These are phyloP conservation scores for Enoplosus armatus DNA, from an alignment of 2,797 vertebrate species.

Conservation along the genomic window DNA sequence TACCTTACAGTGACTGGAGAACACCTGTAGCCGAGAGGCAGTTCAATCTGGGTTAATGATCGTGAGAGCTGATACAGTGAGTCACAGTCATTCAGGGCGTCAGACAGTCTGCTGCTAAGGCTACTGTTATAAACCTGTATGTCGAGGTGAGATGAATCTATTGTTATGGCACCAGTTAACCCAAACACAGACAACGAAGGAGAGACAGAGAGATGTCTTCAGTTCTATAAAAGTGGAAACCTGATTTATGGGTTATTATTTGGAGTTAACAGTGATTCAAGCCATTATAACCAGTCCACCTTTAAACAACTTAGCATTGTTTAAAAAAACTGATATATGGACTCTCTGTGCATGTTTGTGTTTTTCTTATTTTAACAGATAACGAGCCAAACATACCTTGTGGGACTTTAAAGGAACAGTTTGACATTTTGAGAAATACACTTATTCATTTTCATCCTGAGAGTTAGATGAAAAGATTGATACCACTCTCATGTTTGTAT, in stretches of 20 bases:
- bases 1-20: constrained; percentile 23
- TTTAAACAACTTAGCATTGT: not conserved
- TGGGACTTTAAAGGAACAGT: not conserved
- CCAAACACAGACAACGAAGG: constrained; percentile 34
- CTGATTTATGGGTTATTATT: not conserved
- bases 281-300: not conserved
- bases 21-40: constrained; percentile 17
- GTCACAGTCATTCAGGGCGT: constrained; percentile 44
- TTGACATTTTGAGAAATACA: not conserved
- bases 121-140: constrained; percentile 40
- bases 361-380: not conserved
- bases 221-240: not conserved
- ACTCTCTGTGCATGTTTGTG: not conserved
- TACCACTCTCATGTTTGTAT: not conserved
- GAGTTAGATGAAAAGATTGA: not conserved
- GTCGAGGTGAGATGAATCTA: constrained; percentile 39
- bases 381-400: not conserved
- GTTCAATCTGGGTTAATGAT: constrained; percentile 64
- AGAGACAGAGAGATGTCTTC: constrained; percentile 14
- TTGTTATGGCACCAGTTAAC: constrained; percentile 32
- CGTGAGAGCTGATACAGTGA: constrained; percentile 40
- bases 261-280: not conserved
- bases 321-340: not conserved
- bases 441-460: not conserved
- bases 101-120: constrained; percentile 60